These are phyloP conservation scores for Campaea margaritaria DNA, from an alignment of 2,888 invertebrate species.

Conservation along the genomic window DNA sequence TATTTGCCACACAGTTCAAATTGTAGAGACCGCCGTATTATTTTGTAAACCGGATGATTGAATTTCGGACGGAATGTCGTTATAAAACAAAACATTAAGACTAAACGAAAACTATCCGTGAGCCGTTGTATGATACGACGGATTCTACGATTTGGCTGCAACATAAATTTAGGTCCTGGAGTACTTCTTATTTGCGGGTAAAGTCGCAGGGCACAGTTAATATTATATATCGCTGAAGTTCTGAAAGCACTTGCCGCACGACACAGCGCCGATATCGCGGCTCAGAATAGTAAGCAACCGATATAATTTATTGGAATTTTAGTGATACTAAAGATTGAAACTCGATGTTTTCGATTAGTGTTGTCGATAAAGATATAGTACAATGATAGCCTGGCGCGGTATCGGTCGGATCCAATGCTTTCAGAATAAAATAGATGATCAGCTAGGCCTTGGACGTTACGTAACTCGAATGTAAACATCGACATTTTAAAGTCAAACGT, in stretches of 20 bases:
- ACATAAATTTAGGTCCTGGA: no score
- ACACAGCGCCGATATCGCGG: conserved; percentile 28
- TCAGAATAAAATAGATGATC: conserved; percentile 30
- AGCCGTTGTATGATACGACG: no score
- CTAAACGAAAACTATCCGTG: no score
- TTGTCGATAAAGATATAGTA: not conserved
- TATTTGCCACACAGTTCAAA: no score
- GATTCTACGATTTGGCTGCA: no score
- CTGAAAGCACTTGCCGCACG: conserved; percentile 25
- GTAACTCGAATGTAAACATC: conserved; percentile 38
- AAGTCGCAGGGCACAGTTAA: not conserved
- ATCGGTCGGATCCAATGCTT: conserved; percentile 20
- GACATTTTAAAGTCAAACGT: conserved; percentile 37
- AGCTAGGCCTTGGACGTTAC: conserved; percentile 38
- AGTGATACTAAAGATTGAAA: not conserved
- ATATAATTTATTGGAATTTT: conserved; percentile 7
- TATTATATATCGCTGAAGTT: conserved; percentile 3
- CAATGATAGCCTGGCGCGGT: conserved; percentile 16
- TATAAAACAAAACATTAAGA: no score
- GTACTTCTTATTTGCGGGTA: no score
- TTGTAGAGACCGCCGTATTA: no score
- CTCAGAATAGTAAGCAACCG: not conserved
- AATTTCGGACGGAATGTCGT: no score
- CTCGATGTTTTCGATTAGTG: not conserved
- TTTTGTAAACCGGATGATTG: no score